phyloP scores from a whole-genome alignment of 2,113 vertebrate genomes.

The Corythaixoides concolor region DNA sequence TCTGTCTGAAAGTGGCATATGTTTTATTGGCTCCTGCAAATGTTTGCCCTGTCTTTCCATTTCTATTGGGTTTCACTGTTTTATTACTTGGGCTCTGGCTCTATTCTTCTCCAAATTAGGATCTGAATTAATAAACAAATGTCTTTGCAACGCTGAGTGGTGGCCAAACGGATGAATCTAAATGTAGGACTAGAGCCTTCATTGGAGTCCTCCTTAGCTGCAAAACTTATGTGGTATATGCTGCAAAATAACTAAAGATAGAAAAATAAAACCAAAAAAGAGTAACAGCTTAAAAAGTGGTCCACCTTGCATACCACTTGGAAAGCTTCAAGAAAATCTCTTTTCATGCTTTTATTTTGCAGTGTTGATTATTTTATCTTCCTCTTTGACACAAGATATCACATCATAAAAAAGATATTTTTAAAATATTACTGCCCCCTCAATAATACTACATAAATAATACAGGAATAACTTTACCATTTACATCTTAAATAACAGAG shows the following conservation, averaged over 20 bases:
- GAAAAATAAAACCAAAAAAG: background rate
- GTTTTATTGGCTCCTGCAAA: background rate
- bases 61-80: background rate
- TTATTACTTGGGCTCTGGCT: background rate
- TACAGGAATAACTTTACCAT: background rate
- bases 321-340: background rate
- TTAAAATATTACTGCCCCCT: background rate
- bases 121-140: background rate
- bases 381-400: background rate
- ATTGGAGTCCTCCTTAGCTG: background rate
- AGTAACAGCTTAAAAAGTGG: background rate
- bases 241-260: background rate
- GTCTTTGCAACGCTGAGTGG: background rate
- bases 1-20: background rate
- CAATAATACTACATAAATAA: background rate
- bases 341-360: background rate
- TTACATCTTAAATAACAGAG: background rate
- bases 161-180: background rate
- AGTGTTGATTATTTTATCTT: background rate
- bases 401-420: background rate
- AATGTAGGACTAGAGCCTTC: background rate
- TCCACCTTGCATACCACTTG: background rate
- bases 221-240: background rate
- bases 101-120: background rate
- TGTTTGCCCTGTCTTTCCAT: background rate